A percentile compares a stretch with the other conserved stretches of the same genome.
These are phyloP conservation scores for Physella acuta DNA, from an alignment of 1,140 invertebrate genomes.

Conservation along the genomic window DNA sequence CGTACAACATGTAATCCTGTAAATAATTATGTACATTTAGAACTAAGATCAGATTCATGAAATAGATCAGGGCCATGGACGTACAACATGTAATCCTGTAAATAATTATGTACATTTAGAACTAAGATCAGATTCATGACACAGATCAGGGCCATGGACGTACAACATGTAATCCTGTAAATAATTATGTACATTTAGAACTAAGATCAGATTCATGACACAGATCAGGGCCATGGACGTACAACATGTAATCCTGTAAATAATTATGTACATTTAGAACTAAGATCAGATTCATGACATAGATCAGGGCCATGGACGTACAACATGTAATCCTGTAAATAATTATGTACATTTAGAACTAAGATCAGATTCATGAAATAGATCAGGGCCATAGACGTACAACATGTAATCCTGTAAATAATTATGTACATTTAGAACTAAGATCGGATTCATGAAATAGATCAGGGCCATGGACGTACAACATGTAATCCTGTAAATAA, in stretches of 20 bases:
- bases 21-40: constrained; percentile 60
- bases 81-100: constrained; percentile 95
- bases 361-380: constrained; percentile 95
- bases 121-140: constrained; percentile 88
- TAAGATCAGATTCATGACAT: constrained; percentile 92
- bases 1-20: constrained; percentile 95
- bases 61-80: constrained; percentile 97
- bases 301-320: constrained; percentile 97
- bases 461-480: constrained; percentile 97
- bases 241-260: constrained; percentile 93
- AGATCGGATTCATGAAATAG: constrained; percentile 94
- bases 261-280: constrained; percentile 20
- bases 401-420: constrained; percentile 89
- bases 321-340: constrained; percentile 89
- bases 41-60: constrained; percentile 87
- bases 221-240: constrained; percentile 95
- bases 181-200: neutral
- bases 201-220: constrained; percentile 92
- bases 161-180: constrained; percentile 95
- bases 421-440: constrained; percentile 51
- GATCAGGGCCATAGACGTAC: constrained; percentile 95
- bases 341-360: constrained; percentile 28
- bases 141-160: constrained; percentile 95
- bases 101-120: neutral
- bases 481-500: constrained; percentile 85